These are phyloP conservation scores for Teinopalpus imperialis DNA, from an alignment of 2,888 invertebrate genomes.

Conservation along the genomic window DNA sequence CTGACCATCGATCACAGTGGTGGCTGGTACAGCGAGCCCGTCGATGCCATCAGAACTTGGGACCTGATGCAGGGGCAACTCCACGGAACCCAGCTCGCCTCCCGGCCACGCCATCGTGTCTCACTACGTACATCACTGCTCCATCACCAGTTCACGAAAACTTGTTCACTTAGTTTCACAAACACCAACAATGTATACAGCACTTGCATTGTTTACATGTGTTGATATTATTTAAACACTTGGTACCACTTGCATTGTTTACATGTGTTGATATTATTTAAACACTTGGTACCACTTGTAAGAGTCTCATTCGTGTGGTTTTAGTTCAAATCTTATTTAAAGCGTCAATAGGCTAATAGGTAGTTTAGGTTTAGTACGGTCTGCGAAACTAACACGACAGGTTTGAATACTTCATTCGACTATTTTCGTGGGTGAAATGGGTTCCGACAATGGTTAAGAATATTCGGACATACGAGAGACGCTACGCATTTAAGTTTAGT, in stretches of 20 bases:
- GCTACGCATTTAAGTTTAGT: too few relatives aligned
- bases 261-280: too few relatives aligned
- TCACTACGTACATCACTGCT: conserved; percentile 39
- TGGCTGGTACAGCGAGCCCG: conserved; percentile 40
- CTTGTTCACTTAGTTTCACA: background rate
- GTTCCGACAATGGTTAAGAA: too few relatives aligned
- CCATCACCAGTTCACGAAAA: conserved; percentile 25
- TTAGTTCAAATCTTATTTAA: too few relatives aligned
- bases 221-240: background rate
- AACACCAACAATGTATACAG: background rate
- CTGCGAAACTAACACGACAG: too few relatives aligned
- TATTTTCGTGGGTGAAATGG: too few relatives aligned
- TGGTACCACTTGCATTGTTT: conserved; percentile 4
- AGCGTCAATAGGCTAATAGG: too few relatives aligned
- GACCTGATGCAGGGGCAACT: conserved; percentile 54
- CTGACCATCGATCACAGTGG: conserved; percentile 43
- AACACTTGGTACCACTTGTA: too few relatives aligned
- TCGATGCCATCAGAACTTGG: conserved; percentile 38
- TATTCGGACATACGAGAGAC: too few relatives aligned
- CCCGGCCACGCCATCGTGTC: conserved; percentile 71
- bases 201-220: background rate
- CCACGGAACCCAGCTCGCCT: conserved; percentile 61
- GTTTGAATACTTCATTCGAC: too few relatives aligned
- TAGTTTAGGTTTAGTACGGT: too few relatives aligned
- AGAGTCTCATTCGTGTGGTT: too few relatives aligned